A percentile compares a stretch with the other conserved stretches of the same genome.
Conservation (phyloP, 1,140 invertebrate genomes). For the Penaeus chinensis region DNA sequence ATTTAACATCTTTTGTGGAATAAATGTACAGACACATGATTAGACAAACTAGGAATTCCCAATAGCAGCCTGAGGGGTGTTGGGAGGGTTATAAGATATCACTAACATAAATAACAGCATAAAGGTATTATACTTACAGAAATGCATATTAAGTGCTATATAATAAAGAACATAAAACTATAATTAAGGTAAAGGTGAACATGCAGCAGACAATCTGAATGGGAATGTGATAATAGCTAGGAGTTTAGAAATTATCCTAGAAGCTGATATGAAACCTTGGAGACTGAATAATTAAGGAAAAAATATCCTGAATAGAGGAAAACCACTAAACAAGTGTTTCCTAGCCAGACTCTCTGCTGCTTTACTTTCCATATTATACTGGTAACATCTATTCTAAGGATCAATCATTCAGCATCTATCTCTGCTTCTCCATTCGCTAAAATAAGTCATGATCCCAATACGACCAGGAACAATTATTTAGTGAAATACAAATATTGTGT, state of each 20-base stretch:
- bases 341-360: conserved; percentile 55
- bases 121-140: conserved; percentile 53
- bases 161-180: conserved; percentile 44
- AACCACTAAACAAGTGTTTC: conserved; percentile 45
- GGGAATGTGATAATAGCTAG: conserved; percentile 46
- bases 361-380: conserved; percentile 43
- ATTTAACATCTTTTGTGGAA: too few relatives aligned
- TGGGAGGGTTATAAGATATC: conserved; percentile 49
- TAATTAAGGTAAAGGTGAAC: conserved; percentile 54
- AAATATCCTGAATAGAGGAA: conserved; percentile 25
- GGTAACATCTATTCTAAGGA: conserved; percentile 59
- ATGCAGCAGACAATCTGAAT: conserved; percentile 59
- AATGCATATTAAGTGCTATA: conserved; percentile 58
- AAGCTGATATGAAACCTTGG: too few relatives aligned
- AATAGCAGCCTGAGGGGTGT: conserved; percentile 54
- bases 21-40: too few relatives aligned
- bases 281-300: background rate
- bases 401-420: conserved; percentile 8
- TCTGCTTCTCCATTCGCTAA: conserved; percentile 26
- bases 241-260: conserved; percentile 4
- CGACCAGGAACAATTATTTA: background rate
- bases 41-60: conserved; percentile 13
- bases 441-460: background rate
- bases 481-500: background rate
- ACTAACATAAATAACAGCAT: conserved; percentile 63